Evolutionary conservation across 2,888 invertebrate species (phyloP), one percentile per base, ranked within the genome.

Genomic region (Hypomecis punctinalis): DNA sequence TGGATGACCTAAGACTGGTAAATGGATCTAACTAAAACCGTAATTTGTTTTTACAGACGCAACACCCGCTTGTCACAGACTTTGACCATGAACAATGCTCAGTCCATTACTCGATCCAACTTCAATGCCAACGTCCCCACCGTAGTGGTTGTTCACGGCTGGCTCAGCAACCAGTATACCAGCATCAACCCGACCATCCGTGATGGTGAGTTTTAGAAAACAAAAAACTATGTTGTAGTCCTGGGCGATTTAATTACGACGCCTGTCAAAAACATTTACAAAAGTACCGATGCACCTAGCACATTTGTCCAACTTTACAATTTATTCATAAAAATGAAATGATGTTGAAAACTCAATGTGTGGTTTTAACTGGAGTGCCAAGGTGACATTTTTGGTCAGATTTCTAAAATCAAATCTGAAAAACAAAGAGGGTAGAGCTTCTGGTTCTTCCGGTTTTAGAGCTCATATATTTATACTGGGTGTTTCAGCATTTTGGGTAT

Each of bases 121-220:
- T 88, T 83, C 69, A 76, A 82, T 61, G 66, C 81, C 0, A 68
- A 65, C 2, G 61, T 68, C 0, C 77, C 78, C 5, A 84, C 82
- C 0, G 73, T 83, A 0, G 77, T 88, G 1, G 52, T 86, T 4
- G 81, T 68, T 5, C 86, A 86, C 65, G 87, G 88, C 3, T 86
- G 85, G 86, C 74, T 83, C 52, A 75, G 78, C 63, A 79, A 76
- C 63, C 77, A 74, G 23, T 53, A 76, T 37, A 76, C 75, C 35
- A 68, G 71, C 8, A 61, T 79, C 39, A 83, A 84, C 60, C 78
- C 80, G 13, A 62, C 68, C 7, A 66, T 85, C 37, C 78, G 77
- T 63, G 70, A 77, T 55, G 83, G 86, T 86, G 75, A 68, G 71
- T 35, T 0, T n/a, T n/a, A n/a, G n/a, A n/a, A n/a, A n/a, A n/a